Base-by-base conservation (phyloP, 2,888 invertebrate species). In the Drosophila paucipuncta region DNA sequence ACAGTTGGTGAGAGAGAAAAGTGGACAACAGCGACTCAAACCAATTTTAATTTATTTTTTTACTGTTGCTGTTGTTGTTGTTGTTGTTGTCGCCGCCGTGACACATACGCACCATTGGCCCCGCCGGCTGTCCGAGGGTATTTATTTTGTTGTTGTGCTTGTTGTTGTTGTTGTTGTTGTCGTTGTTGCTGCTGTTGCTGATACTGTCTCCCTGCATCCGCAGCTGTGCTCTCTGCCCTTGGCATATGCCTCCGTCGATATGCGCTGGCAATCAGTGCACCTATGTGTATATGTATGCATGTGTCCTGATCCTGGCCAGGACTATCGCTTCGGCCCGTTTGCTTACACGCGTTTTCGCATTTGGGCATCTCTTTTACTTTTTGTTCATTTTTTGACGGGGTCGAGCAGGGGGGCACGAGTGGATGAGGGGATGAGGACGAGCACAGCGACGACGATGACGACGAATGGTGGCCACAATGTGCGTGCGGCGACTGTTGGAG, bases 301-400 rank as follows among this genome's bases (percentile, higher is more conserved):
- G 75, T 64, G 79, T 62, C 67, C 74, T 73, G 86, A 79, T 82
- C 83, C 82, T 71, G 85, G 74, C 63, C 71, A 79, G 88, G 81
- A 88, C 83, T 80, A 85, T 85, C 85, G 85, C 86, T 85, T 80
- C 76, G 87, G 88, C 87, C 73, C 90, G 88, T 89, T 87, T 89
- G 88, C 85, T 87, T 87, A 85, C 87, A 87, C 72, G 85, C 82
- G 69, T 73, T 85, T 88, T 78, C 82, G 73, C 90, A 87, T 87
- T 87, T 87, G 80, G 90, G 88, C 90, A 88, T 87, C 87, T 87
- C 87, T 88, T 82, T 87, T 89, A 54, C 89, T 85, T 89, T 88
- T 87, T 87, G 90, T 87, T 89, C 88, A 85, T 88, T 87, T 87
- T 87, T 87, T 85, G 82, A 67, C 60, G 80, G 52, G 37, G 47